Base-by-base conservation (phyloP, 2,113 vertebrate genomes). In the Corythornis vintsioides region DNA sequence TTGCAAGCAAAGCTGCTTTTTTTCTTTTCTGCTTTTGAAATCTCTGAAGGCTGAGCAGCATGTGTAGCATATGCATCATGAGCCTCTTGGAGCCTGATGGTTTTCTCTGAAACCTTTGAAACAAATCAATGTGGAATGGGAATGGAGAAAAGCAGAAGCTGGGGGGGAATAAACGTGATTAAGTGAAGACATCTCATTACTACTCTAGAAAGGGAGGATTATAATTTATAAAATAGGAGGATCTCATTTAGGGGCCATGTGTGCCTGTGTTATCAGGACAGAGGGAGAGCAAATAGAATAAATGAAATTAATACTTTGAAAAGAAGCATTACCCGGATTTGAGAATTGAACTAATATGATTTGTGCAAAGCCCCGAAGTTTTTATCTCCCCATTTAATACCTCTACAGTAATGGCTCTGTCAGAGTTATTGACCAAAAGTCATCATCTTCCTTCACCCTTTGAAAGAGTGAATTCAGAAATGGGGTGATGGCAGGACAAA, bases 241-340 rank as follows among this genome's bases (percentile, higher is more conserved):
- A 95, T 94, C 93, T 96, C 79, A 53, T 94, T 96, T 80, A 84
- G 88, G 88, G 95, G 94, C 81, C 90, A 91, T 92, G 66, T 77
- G 89, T 18, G 65, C 76, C 86, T 86, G 66, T 96, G 79, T 96
- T 97, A 97, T 95, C 90, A 82, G 92, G 80, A 91, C 92, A 96
- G 87, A 92, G 83, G 70, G 84, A 96, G 88, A 96, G 93, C 94
- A 96, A 97, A 96, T 95, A 97, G 96, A 97, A 96, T 97, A 97
- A 97, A 96, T 97, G 96, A 97, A 97, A 97, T 97, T 97, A 97
- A 97, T 97, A 92, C 94, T 95, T 93, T 84, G 87, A 96, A 96
- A 96, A 96, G 97, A 95, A 95, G 95, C 95, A 95, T 86, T 88
- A 89, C 72, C 79, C 50, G 17, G 93, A 96, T 91, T 97, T 89